Percentiles rank a stretch among this genome's conserved stretches.
These are phyloP conservation scores for Aldrovandia affinis DNA, from an alignment of 2,797 vertebrate genomes.

Conservation along the genomic window DNA sequence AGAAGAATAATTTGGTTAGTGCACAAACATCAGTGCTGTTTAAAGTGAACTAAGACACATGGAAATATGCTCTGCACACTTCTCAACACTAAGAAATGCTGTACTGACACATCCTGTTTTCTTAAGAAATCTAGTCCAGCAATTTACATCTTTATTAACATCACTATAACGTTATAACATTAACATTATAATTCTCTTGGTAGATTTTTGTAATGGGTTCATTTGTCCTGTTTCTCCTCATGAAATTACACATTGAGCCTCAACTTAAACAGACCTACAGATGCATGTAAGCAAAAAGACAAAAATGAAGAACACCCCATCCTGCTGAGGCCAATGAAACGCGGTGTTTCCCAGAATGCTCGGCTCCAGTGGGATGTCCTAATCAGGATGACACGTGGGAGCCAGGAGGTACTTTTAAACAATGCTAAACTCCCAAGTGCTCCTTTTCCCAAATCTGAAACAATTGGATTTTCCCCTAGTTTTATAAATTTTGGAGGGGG, in stretches of 20 bases:
- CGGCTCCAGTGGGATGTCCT: not conserved
- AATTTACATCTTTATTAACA: not conserved
- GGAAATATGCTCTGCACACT: not conserved
- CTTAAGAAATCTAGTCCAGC: not conserved
- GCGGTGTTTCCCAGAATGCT: slow-evolving; percentile 10
- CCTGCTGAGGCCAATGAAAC: not conserved
- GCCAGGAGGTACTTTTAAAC: not conserved
- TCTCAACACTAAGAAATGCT: not conserved
- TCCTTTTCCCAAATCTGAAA: not conserved
- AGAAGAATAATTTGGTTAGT: slow-evolving; percentile 74
- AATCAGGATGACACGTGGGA: not conserved
- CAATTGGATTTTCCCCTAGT: slow-evolving; percentile 12
- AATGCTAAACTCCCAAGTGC: not conserved
- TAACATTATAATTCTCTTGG: not conserved
- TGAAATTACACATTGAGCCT: not conserved
- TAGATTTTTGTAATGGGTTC: not conserved
- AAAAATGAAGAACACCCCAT: not conserved
- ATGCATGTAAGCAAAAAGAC: not conserved
- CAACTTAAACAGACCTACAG: not conserved
- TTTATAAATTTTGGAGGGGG: slow-evolving; percentile 1
- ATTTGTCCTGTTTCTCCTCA: not conserved
- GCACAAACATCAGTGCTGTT: slow-evolving; percentile 43
- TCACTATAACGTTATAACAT: not conserved
- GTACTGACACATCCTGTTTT: not conserved
- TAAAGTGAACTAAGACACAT: not conserved